Conservation (phyloP, 2,888 invertebrate species). For the Meloe dianella region DNA sequence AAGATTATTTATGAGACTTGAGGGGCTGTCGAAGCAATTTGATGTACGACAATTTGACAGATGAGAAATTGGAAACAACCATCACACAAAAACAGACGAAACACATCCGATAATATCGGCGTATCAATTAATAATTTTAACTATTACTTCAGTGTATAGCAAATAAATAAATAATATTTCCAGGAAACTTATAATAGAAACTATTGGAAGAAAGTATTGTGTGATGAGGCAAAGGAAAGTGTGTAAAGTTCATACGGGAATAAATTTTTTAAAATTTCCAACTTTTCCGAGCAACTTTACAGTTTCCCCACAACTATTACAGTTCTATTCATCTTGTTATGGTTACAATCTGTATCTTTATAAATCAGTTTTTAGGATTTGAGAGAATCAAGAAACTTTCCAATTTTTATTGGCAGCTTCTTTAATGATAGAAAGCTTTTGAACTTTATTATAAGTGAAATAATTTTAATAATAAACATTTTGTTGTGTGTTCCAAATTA, state of each 20-base stretch:
- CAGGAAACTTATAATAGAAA: too few species aligned
- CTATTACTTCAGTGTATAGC: background rate
- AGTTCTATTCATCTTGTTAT: background rate
- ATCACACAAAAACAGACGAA: background rate
- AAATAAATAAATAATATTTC: background rate
- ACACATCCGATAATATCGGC: background rate
- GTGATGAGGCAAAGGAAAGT: background rate
- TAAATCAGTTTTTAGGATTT: background rate
- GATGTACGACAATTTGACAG: constrained; percentile 36
- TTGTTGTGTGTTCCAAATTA: constrained; percentile 21
- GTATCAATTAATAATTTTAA: background rate
- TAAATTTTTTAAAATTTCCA: background rate
- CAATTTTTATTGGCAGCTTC: background rate
- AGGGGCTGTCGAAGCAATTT: constrained; percentile 47
- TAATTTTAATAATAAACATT: constrained; percentile 11
- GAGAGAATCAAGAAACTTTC: background rate
- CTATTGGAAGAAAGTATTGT: background rate
- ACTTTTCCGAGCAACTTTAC: background rate
- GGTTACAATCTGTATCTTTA: background rate
- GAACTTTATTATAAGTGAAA: background rate
- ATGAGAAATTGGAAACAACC: constrained; percentile 31
- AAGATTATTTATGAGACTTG: constrained; percentile 48
- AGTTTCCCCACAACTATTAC: background rate
- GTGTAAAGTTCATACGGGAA: background rate
- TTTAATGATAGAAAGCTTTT: background rate